Evolutionary conservation across 2,113 vertebrate species (phyloP).

Genomic region (Stomatorhinus ivindoensis): DNA sequence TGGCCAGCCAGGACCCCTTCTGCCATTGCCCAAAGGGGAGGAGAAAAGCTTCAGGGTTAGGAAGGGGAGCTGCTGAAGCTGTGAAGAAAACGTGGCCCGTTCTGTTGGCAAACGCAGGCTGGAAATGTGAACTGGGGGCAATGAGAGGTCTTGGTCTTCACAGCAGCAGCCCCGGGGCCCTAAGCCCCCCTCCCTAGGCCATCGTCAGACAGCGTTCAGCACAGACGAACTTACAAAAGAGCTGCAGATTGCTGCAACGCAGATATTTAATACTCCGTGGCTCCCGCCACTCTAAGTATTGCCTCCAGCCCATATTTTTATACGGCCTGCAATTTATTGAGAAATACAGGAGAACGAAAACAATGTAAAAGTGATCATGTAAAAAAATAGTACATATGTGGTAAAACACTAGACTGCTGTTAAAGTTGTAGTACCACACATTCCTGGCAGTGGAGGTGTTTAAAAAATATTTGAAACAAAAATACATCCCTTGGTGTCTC

Average conservation of each 20-base stretch:
- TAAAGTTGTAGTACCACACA: neutral
- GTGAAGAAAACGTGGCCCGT: slow-evolving; percentile 55
- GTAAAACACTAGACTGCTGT: neutral
- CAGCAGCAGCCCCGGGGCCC: slow-evolving; percentile 35
- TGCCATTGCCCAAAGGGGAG: slow-evolving; percentile 39
- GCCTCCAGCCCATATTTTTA: neutral
- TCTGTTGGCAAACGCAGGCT: slow-evolving; percentile 54
- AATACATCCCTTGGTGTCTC: neutral
- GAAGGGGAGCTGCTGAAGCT: slow-evolving; percentile 50
- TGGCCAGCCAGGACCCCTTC: slow-evolving; percentile 41
- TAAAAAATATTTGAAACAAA: neutral
- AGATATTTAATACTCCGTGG: neutral
- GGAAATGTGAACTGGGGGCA: slow-evolving; percentile 63
- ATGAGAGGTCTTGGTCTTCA: slow-evolving; percentile 55
- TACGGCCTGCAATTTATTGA: neutral
- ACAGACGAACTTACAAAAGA: neutral
- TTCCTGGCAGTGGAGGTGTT: neutral
- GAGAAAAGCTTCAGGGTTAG: slow-evolving; percentile 38
- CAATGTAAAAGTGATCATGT: neutral
- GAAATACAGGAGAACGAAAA: neutral
- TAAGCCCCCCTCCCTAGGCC: slow-evolving; percentile 30
- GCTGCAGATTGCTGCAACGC: neutral
- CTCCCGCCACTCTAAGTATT: neutral
- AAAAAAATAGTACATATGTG: neutral
- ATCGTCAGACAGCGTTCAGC: neutral